Evolutionary conservation across 2,113 vertebrate genomes (phyloP).

Genomic region (Silurus meridionalis): DNA sequence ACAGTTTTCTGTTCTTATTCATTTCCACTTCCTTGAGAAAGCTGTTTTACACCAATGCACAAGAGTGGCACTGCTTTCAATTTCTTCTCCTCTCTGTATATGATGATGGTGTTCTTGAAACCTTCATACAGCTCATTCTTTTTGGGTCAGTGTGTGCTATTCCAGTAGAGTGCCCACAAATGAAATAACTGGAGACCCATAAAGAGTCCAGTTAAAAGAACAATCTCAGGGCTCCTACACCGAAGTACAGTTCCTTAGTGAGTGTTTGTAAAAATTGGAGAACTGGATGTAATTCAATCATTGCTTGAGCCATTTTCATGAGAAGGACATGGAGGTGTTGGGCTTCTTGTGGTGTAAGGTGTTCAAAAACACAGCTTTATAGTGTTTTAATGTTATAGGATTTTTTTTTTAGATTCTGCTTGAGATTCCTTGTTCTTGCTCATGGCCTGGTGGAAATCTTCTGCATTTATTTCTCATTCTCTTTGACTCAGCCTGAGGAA

Average conservation of each 20-base stretch:
- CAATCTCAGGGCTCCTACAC: slow-evolving; percentile 7
- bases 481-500: background rate
- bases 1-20: background rate
- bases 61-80: background rate
- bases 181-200: slow-evolving; percentile 27
- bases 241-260: background rate
- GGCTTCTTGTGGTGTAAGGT: background rate
- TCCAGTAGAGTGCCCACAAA: slow-evolving; percentile 30
- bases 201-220: slow-evolving; percentile 11
- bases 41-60: slow-evolving; percentile 6
- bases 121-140: background rate
- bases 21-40: slow-evolving; percentile 16
- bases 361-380: background rate
- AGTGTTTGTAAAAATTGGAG: slow-evolving; percentile 22
- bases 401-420: background rate
- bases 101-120: slow-evolving; percentile 9
- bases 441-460: background rate
- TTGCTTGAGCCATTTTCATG: background rate
- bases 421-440: background rate
- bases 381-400: background rate
- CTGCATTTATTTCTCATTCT: background rate
- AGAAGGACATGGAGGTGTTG: background rate
- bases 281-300: slow-evolving; percentile 24
- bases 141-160: slow-evolving; percentile 30
- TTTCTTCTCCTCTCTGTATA: slow-evolving; percentile 1